phyloP scores from a whole-genome alignment of 2,888 invertebrate species.

The Dioctria rufipes region DNA sequence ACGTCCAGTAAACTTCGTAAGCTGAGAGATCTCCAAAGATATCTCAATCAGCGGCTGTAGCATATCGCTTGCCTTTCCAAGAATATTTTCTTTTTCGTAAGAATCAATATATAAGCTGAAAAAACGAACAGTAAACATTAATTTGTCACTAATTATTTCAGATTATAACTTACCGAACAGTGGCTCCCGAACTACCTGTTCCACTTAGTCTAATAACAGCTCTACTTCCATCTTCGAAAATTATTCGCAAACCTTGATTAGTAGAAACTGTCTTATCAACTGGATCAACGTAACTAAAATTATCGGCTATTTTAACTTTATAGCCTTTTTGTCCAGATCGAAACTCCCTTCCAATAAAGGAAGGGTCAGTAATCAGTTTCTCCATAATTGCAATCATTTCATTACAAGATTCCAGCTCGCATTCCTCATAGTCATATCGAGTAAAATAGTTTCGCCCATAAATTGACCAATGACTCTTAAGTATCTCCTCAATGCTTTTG shows the following conservation, averaged over 20 bases:
- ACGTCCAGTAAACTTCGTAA: slow-evolving; percentile 89
- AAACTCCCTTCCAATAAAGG: slow-evolving; percentile 77
- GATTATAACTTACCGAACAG: slow-evolving; percentile 79
- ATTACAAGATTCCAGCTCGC: slow-evolving; percentile 88
- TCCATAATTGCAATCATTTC: slow-evolving; percentile 91
- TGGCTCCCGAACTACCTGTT: slow-evolving; percentile 98
- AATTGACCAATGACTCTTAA: slow-evolving; percentile 89
- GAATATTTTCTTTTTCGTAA: slow-evolving; percentile 84
- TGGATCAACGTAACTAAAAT: slow-evolving; percentile 97
- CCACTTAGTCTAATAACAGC: slow-evolving; percentile 96
- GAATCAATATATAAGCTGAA: slow-evolving; percentile 91
- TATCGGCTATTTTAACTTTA: slow-evolving; percentile 86
- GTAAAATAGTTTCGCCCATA: slow-evolving; percentile 98
- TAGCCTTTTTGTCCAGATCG: slow-evolving; percentile 78
- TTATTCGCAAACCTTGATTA: slow-evolving; percentile 93
- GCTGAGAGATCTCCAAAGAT: slow-evolving; percentile 86
- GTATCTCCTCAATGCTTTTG: slow-evolving; percentile 85
- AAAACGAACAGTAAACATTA: neutral
- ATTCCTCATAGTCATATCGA: slow-evolving; percentile 99
- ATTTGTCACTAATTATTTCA: neutral
- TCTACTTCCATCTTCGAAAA: slow-evolving; percentile 96
- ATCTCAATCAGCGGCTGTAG: slow-evolving; percentile 91
- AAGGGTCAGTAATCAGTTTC: slow-evolving; percentile 76
- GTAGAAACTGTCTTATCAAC: slow-evolving; percentile 92
- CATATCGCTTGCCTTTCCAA: slow-evolving; percentile 80